phyloP scores from a whole-genome alignment of 2,797 vertebrate genomes.

The Monodelphis domestica region DNA sequence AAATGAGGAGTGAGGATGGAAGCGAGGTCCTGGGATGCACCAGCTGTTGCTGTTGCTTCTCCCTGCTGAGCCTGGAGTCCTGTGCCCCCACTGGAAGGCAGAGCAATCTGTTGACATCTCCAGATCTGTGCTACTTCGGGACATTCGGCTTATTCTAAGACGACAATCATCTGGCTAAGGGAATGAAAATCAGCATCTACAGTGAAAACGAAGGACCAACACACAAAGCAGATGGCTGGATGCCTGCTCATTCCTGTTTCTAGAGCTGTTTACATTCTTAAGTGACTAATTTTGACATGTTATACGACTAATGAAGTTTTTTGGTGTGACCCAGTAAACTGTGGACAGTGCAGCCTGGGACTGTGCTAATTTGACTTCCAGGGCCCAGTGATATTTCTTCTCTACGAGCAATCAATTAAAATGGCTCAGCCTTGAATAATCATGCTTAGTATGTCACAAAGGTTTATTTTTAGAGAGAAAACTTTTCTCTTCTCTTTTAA shows the following conservation, averaged over 20 bases:
- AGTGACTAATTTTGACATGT: constrained; percentile 87
- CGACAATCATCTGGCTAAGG: constrained; percentile 83
- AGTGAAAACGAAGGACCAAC: constrained; percentile 75
- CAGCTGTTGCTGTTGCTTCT: constrained; percentile 91
- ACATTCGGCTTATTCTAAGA: constrained; percentile 83
- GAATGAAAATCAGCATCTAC: constrained; percentile 82
- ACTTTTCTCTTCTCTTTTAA: neutral
- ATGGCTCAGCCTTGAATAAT: neutral
- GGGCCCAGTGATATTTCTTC: constrained; percentile 32
- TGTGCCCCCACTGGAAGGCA: constrained; percentile 82
- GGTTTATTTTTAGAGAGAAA: constrained; percentile 24
- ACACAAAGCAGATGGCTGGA: constrained; percentile 86
- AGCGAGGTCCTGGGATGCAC: constrained; percentile 85
- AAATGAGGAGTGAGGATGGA: constrained; percentile 75
- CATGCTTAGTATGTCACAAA: neutral
- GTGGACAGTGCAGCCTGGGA: constrained; percentile 54
- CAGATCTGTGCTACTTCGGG: constrained; percentile 77
- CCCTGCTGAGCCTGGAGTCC: constrained; percentile 81
- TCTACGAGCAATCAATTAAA: constrained; percentile 68
- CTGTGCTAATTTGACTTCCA: constrained; percentile 49
- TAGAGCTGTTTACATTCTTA: constrained; percentile 84
- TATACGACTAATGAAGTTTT: constrained; percentile 81
- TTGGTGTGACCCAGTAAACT: constrained; percentile 81
- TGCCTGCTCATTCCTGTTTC: constrained; percentile 81
- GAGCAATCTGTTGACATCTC: constrained; percentile 86